Evolutionary conservation across 2,113 vertebrate species (phyloP).

Genomic region (Varanus salvator): DNA sequence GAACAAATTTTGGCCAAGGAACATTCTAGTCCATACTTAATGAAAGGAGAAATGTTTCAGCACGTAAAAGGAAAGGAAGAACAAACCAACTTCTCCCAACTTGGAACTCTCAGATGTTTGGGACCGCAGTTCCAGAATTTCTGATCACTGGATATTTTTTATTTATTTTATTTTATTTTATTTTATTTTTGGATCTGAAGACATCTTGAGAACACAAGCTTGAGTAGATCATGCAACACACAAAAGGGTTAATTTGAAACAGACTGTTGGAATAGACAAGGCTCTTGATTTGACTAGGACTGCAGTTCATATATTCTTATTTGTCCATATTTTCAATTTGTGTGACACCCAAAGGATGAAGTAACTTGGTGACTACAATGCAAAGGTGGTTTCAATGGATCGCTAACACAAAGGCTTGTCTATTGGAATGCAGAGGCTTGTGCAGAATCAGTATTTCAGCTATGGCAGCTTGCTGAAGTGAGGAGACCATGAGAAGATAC

Average conservation of each 20-base stretch:
- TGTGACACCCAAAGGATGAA: not conserved
- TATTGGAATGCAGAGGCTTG: constrained; percentile 3
- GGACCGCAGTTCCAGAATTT: not conserved
- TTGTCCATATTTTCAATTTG: not conserved
- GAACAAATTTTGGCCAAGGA: constrained; percentile 1
- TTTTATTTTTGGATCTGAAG: not conserved
- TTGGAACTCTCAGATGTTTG: not conserved
- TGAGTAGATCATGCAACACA: no score
- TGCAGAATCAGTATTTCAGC: not conserved
- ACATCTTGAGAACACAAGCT: not conserved
- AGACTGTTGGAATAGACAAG: not conserved
- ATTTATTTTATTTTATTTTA: no score
- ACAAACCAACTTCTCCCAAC: not conserved
- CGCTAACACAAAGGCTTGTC: not conserved
- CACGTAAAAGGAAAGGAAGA: not conserved
- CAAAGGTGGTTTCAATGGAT: not conserved
- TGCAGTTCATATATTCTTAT: not conserved
- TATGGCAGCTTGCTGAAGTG: not conserved
- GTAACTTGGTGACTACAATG: not conserved
- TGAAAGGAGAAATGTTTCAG: not conserved
- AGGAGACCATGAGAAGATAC: not conserved
- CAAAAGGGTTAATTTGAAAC: not conserved
- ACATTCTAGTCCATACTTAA: not conserved
- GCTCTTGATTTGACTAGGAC: no score
- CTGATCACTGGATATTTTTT: not conserved